These are phyloP conservation scores for Guaruba guarouba DNA, from an alignment of 2,113 vertebrate species.

Conservation along the genomic window DNA sequence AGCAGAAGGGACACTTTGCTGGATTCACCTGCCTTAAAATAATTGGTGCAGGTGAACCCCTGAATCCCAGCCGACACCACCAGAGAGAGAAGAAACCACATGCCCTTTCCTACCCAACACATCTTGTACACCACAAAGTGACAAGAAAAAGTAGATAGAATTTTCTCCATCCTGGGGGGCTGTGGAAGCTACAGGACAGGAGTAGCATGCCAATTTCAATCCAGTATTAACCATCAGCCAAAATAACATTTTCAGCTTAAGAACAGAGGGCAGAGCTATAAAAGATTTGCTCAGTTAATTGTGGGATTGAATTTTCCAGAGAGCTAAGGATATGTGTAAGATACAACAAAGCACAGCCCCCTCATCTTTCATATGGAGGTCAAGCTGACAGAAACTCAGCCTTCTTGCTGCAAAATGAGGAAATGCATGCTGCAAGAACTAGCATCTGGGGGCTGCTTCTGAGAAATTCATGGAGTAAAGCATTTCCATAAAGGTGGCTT, in stretches of 20 bases:
- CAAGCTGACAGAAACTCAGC: not conserved
- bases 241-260: not conserved
- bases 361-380: not conserved
- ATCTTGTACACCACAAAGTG: not conserved
- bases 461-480: not conserved
- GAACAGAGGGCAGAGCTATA: not conserved
- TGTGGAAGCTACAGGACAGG: not conserved
- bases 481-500: not conserved
- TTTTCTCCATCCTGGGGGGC: not conserved
- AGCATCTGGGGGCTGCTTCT: not conserved
- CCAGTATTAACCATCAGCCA: not conserved
- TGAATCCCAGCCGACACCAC: not conserved
- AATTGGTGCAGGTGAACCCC: rapidly evolving
- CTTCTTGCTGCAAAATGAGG: not conserved
- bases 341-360: not conserved
- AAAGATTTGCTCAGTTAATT: constrained; percentile 4
- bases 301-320: constrained; percentile 27
- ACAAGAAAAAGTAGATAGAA: not conserved
- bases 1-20: not conserved
- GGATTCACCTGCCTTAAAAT: not conserved
- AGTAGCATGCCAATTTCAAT: not conserved
- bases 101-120: not conserved
- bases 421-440: not conserved
- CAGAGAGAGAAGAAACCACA: not conserved
- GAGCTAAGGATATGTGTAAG: not conserved